A percentile compares a stretch with the other conserved stretches of the same genome.
Evolutionary conservation across 35 echinoderm and acorn worm species (phyloP).

Genomic region (Acanthaster planci): DNA sequence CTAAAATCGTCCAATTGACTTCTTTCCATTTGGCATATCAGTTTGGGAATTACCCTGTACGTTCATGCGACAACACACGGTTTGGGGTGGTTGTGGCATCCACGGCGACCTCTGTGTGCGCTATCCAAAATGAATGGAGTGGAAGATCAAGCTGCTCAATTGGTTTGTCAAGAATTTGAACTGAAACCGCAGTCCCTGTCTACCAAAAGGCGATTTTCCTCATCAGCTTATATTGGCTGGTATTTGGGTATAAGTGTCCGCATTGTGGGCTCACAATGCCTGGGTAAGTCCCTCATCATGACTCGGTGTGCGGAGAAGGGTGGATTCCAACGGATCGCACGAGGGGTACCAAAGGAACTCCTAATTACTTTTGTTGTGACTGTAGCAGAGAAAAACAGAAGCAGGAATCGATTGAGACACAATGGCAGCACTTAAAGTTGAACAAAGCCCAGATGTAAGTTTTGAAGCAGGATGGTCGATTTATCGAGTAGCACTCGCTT

Average conservation of each 20-base stretch:
- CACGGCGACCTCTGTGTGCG: too few relatives aligned
- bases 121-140: too few relatives aligned
- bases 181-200: neutral
- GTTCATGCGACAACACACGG: too few relatives aligned
- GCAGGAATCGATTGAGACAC: neutral
- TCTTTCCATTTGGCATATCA: neutral
- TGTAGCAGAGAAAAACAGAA: neutral
- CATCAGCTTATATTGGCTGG: neutral
- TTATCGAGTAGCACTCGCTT: neutral
- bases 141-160: too few relatives aligned
- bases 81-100: too few relatives aligned
- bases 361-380: conserved; percentile 3
- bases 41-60: too few relatives aligned
- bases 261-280: conserved; percentile 4
- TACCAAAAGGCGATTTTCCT: too few relatives aligned
- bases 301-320: neutral
- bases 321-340: too few relatives aligned
- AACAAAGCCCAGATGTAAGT: neutral
- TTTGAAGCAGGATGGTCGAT: neutral
- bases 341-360: neutral
- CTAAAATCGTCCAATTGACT: conserved; percentile 18
- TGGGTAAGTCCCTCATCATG: conserved; percentile 7
- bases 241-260: conserved; percentile 1
- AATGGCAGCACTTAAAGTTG: neutral
- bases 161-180: too few relatives aligned